A percentile compares a stretch with the other conserved stretches of the same genome.
These are phyloP conservation scores for Spodoptera litura DNA, from an alignment of 1,140 invertebrate genomes.

Conservation along the genomic window DNA sequence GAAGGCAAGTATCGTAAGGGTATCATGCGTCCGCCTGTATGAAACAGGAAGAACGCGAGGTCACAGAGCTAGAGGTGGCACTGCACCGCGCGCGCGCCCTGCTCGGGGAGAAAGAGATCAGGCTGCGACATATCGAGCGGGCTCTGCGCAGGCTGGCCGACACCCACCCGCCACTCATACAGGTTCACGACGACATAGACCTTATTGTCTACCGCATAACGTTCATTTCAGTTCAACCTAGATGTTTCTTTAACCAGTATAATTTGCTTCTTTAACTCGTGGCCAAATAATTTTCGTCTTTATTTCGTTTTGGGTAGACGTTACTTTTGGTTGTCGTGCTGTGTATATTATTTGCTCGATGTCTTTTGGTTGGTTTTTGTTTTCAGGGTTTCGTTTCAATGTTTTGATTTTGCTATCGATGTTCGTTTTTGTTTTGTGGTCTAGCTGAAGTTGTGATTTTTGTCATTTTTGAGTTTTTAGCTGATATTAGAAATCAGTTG, in stretches of 20 bases:
- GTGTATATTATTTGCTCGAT: not conserved
- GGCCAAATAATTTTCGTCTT: conserved; percentile 9
- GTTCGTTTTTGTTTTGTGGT: too few relatives aligned
- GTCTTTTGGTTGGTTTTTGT: too few relatives aligned
- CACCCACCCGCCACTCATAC: conserved; percentile 63
- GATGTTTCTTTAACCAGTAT: not conserved
- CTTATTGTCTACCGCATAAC: conserved; percentile 2
- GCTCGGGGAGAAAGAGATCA: conserved; percentile 92
- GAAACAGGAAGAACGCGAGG: conserved; percentile 90
- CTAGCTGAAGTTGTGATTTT: too few relatives aligned
- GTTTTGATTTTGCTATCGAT: too few relatives aligned
- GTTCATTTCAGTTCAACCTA: conserved; percentile 1
- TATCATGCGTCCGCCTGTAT: not conserved
- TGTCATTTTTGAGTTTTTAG: too few relatives aligned
- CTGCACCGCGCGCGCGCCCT: conserved; percentile 91
- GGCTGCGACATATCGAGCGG: conserved; percentile 91
- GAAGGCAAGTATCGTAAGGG: too few relatives aligned
- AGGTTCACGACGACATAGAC: conserved; percentile 52
- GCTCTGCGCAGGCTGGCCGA: conserved; percentile 88
- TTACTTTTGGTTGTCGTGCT: not conserved
- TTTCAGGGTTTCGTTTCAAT: too few relatives aligned
- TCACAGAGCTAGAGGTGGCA: conserved; percentile 93
- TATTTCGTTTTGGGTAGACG: conserved; percentile 1
- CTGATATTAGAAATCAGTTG: too few relatives aligned
- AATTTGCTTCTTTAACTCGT: not conserved